Base-by-base conservation (phyloP, 2,797 vertebrate species). In the Dicrostonyx torquatus region DNA sequence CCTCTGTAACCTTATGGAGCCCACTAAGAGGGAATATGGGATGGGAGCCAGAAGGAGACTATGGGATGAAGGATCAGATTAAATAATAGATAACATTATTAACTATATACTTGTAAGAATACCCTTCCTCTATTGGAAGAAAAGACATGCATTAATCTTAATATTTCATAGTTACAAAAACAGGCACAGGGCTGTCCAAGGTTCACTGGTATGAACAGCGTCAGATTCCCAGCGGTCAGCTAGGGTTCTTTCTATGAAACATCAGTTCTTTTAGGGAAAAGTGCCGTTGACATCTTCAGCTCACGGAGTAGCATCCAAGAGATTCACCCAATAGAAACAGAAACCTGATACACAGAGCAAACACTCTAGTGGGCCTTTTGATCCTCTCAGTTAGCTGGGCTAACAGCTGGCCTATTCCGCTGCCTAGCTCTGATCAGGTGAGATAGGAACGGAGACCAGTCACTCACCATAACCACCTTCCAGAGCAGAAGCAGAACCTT, bases 401-500 rank as follows among this genome's bases (percentile, higher is more conserved):
- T 79, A 62, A 72, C 8, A 73, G 62, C 40, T 87, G 26, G 2
- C 73, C 48, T 77, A 11, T 34, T 87, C 48, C 88, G 82, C 43
- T 37, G 86, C 58, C 48, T 60, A 34, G 34, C n/a, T 82, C n/a
- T 72, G 90, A 48, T 53, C 83, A 43, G 62, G 60, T 70, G 64
- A 93, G 58, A 72, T 6, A 24, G 64, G 60, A 80, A 87, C 8
- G 24, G 66, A 20, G 37, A n/a, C 48, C 40, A 60, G 53, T 13
- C n/a, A 97, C 99, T 98, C 73, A 99, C 99, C 99, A 99, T 98
- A 4, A 99, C 97, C 1, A 99, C 99, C 98, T 99, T 99, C 99
- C 99, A 99, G 90, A 99, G 99, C 91, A 99, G 98, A 90, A 99
- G 98, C 5, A 99, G 98, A 1, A 99, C 99, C 97, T 99, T 99